A percentile compares a stretch with the other conserved stretches of the same genome.
phyloP scores from a whole-genome alignment of 2,113 vertebrate species.

The Saimiri boliviensis region DNA sequence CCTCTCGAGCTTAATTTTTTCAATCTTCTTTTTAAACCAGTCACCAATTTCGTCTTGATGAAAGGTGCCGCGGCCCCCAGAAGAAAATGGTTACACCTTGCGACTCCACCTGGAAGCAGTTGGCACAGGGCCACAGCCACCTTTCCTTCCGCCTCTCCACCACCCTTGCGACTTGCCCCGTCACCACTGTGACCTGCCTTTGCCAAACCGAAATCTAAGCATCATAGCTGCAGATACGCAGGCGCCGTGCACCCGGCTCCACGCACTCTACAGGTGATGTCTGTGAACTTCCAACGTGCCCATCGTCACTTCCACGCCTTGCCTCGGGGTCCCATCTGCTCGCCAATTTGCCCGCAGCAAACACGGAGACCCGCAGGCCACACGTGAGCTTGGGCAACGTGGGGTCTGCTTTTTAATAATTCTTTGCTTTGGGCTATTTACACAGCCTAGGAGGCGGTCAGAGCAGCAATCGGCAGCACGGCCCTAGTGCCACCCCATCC shows the following conservation, averaged over 20 bases:
- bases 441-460: neutral
- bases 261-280: neutral
- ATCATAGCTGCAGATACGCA: neutral
- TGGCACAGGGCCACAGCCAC: neutral
- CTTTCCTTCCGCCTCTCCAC: neutral
- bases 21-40: conserved; percentile 60
- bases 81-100: conserved; percentile 26
- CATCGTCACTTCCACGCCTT: rapidly evolving
- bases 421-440: neutral
- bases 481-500: no score
- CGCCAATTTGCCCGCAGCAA: neutral
- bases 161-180: neutral
- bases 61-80: conserved; percentile 21
- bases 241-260: neutral
- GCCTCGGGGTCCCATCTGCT: neutral
- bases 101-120: conserved; percentile 65
- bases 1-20: conserved; percentile 50
- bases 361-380: neutral
- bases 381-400: neutral
- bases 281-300: neutral
- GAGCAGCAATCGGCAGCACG: neutral
- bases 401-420: neutral
- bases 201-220: neutral
- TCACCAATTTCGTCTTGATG: conserved; percentile 60
- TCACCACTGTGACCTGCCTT: neutral